These are phyloP conservation scores for Tadarida brasiliensis DNA, from an alignment of 2,797 vertebrate genomes.

Conservation along the genomic window DNA sequence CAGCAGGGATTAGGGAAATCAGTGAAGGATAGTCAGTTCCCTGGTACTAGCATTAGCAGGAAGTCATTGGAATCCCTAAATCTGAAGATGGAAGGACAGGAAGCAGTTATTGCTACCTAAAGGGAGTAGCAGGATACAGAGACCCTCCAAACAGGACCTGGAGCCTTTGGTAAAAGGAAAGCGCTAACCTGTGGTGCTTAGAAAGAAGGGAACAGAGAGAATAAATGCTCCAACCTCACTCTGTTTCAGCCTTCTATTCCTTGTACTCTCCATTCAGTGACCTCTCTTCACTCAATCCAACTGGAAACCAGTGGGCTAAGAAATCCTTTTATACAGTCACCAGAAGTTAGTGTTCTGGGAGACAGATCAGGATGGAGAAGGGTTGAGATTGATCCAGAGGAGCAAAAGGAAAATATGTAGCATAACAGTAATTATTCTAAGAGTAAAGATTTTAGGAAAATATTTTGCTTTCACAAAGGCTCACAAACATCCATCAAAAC, in stretches of 20 bases:
- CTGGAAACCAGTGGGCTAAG: neutral
- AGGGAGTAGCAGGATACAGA: neutral
- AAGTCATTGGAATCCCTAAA: neutral
- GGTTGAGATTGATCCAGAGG: neutral
- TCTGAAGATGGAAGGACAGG: neutral
- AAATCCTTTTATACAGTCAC: neutral
- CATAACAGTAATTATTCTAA: neutral
- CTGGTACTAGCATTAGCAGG: neutral
- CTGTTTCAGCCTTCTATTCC: neutral
- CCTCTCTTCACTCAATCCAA: neutral
- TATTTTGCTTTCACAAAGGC: neutral
- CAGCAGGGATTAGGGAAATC: neutral
- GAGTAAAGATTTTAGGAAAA: constrained; percentile 5
- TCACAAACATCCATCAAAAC: neutral
- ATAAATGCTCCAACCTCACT: neutral
- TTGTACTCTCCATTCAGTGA: neutral
- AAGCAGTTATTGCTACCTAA: neutral
- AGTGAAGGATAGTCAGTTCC: neutral
- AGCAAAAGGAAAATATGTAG: neutral
- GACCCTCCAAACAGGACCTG: neutral
- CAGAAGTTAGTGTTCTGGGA: neutral
- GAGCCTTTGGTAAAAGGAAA: neutral
- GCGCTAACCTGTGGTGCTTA: neutral
- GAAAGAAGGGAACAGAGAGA: neutral
- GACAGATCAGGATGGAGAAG: neutral